A percentile compares a stretch with the other conserved stretches of the same genome.
Evolutionary conservation across 2,113 vertebrate genomes (phyloP).

Genomic region (Odocoileus hemionus): DNA sequence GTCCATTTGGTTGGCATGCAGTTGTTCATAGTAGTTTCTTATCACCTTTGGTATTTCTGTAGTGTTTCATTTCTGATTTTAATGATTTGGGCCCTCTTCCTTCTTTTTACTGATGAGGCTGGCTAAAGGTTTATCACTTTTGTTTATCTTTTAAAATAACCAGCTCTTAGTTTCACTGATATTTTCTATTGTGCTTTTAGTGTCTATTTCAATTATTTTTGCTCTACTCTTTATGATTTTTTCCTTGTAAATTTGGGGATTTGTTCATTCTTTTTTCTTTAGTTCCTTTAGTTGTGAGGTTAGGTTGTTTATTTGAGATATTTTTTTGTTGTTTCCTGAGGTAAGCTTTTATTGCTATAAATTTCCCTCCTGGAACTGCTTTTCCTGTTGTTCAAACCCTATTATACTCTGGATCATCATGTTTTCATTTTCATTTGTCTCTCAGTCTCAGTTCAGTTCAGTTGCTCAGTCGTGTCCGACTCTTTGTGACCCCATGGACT

Average conservation of each 20-base stretch:
- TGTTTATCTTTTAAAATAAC: background rate
- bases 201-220: background rate
- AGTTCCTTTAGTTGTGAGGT: background rate
- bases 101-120: background rate
- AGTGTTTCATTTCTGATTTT: background rate
- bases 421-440: background rate
- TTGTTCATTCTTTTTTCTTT: background rate
- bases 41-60: background rate
- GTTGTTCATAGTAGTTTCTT: background rate
- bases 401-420: background rate
- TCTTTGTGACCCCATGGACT: background rate
- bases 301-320: background rate
- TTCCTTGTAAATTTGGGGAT: background rate
- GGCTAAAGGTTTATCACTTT: background rate
- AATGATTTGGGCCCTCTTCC: background rate
- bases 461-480: fast-evolving
- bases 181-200: background rate
- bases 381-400: background rate
- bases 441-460: background rate
- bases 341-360: background rate
- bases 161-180: background rate
- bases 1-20: background rate
- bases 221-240: background rate
- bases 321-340: background rate
- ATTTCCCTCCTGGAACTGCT: background rate